Evolutionary conservation across 1,140 invertebrate genomes (phyloP).

Genomic region (Aphis gossypii): DNA sequence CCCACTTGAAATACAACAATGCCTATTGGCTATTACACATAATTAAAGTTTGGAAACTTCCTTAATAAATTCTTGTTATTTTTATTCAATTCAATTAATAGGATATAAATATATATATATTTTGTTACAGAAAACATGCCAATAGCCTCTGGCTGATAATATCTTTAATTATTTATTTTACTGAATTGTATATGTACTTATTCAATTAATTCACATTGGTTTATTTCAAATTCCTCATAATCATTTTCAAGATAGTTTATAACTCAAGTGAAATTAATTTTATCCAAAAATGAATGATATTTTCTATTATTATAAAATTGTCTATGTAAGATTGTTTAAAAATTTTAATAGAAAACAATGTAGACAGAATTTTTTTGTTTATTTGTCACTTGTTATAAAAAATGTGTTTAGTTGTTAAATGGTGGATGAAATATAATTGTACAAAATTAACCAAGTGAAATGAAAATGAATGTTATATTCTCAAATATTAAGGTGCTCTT

Average conservation of each 20-base stretch:
- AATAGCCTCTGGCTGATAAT: not conserved
- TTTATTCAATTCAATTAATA: not conserved
- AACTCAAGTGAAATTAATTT: not conserved
- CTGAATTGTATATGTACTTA: not conserved
- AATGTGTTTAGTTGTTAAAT: not conserved
- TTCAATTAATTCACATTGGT: not conserved
- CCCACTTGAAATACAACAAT: not conserved
- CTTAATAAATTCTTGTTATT: not conserved
- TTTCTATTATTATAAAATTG: not conserved
- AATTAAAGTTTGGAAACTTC: not conserved
- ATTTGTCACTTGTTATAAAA: not conserved
- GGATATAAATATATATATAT: not conserved
- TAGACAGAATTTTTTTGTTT: not conserved
- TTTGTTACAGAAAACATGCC: not conserved
- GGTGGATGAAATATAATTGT: not conserved
- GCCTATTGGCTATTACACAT: not conserved
- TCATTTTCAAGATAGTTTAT: not conserved
- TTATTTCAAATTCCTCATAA: not conserved
- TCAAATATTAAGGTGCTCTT: conserved; percentile 27
- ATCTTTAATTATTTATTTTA: not conserved
- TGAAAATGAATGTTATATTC: not conserved
- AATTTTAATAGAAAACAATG: not conserved
- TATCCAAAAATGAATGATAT: not conserved
- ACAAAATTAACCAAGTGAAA: not conserved
- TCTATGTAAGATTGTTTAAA: not conserved